A percentile compares a stretch with the other conserved stretches of the same genome.
Evolutionary conservation across 2,113 vertebrate genomes (phyloP).

Genomic region (Calidris pygmaea): DNA sequence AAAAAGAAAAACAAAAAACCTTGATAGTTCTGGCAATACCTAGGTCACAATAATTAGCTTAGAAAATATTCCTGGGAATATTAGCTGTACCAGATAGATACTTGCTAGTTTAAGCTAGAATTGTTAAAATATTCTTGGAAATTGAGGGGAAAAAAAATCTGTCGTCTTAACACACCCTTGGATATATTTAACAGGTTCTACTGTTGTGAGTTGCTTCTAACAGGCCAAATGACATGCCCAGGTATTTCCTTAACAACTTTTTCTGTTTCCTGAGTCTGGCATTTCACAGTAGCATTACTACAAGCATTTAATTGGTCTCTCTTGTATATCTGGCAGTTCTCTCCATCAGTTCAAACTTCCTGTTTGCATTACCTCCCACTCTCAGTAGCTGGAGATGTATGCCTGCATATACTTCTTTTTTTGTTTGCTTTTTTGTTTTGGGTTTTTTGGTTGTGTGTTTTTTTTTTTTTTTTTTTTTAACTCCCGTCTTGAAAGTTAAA

Average conservation of each 20-base stretch:
- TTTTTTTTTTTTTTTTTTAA: neutral
- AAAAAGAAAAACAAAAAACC: too few species aligned
- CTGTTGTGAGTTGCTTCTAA: neutral
- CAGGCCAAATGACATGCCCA: neutral
- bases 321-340: neutral
- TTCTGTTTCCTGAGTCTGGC: conserved; percentile 2
- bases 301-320: conserved; percentile 8
- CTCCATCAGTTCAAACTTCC: neutral
- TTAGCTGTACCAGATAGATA: neutral
- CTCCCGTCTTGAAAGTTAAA: neutral
- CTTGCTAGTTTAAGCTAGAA: neutral
- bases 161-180: neutral
- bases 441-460: too few species aligned
- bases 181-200: neutral
- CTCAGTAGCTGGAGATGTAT: neutral
- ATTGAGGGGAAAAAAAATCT: neutral
- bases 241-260: conserved; percentile 24
- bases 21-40: neutral
- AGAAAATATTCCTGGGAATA: neutral
- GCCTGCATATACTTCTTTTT: neutral
- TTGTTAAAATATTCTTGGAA: conserved; percentile 5
- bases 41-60: neutral
- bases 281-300: conserved; percentile 1
- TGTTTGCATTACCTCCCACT: conserved; percentile 1
- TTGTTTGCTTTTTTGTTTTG: too few species aligned